A percentile compares a stretch with the other conserved stretches of the same genome.
Conservation (phyloP, 2,113 vertebrate species). For the Pongo pygmaeus region DNA sequence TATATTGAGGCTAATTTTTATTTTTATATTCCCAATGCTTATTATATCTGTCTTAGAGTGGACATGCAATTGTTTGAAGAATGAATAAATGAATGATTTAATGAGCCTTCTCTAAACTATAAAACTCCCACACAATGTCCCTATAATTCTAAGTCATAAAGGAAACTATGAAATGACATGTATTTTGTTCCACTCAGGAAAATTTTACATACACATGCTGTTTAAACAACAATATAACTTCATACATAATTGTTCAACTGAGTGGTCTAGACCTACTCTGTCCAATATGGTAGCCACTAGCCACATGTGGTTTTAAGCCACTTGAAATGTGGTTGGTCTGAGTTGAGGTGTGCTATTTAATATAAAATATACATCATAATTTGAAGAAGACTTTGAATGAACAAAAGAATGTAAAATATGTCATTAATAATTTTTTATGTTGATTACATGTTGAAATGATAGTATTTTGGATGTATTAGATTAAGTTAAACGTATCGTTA, state of each 20-base stretch:
- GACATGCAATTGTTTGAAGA: not conserved
- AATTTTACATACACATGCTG: not conserved
- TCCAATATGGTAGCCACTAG: not conserved
- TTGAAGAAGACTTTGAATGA: not conserved
- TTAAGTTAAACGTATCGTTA: not conserved
- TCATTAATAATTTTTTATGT: not conserved
- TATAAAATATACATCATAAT: not conserved
- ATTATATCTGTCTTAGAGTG: not conserved
- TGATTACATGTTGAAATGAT: not conserved
- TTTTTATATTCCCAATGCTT: not conserved
- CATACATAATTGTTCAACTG: not conserved
- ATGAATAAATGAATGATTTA: not conserved
- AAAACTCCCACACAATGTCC: not conserved
- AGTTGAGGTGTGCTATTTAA: not conserved
- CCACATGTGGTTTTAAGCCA: not conserved
- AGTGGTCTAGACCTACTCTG: not conserved
- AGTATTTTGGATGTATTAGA: not conserved
- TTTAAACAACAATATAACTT: not conserved
- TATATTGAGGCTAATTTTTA: not conserved
- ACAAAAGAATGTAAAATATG: not conserved
- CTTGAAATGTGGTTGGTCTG: not conserved
- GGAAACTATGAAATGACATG: not conserved
- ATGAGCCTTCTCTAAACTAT: not conserved
- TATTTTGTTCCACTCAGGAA: not conserved
- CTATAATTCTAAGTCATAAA: not conserved